phyloP scores from a whole-genome alignment of 2,888 invertebrate genomes.

The Andrena bucephala region DNA sequence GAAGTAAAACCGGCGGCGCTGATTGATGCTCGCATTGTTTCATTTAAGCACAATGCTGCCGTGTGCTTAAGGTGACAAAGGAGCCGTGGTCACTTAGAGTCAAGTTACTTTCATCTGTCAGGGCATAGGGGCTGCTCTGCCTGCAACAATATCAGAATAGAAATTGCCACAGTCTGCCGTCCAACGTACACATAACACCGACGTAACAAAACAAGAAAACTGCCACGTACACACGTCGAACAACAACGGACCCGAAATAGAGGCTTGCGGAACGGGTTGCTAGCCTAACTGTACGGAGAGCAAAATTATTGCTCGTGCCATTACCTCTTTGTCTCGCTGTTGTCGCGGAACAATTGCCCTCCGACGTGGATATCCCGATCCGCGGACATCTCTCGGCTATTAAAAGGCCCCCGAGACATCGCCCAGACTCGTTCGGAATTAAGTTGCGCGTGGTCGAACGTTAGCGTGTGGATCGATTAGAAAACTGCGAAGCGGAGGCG shows the following conservation, averaged over 20 bases:
- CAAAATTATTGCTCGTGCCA: constrained; percentile 45
- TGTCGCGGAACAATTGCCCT: constrained; percentile 21
- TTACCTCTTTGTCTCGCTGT: constrained; percentile 33
- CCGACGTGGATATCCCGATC: background rate
- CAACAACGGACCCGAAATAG: constrained; percentile 47
- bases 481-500: background rate
- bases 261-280: constrained; percentile 22
- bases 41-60: constrained; percentile 26
- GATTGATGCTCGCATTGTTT: constrained; percentile 45
- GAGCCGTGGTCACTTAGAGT: constrained; percentile 8
- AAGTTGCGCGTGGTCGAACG: constrained; percentile 6
- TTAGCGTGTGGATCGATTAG: constrained; percentile 12
- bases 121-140: background rate
- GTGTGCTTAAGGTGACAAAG: constrained; percentile 15
- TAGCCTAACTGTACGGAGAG: background rate
- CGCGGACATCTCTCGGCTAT: constrained; percentile 16
- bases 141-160: constrained; percentile 32
- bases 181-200: background rate
- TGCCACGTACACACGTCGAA: constrained; percentile 22
- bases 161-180: constrained; percentile 13
- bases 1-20: constrained; percentile 21
- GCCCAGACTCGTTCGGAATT: constrained; percentile 16
- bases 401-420: constrained; percentile 24
- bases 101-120: constrained; percentile 4
- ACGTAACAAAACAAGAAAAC: constrained; percentile 23